Base-by-base conservation (phyloP, 1,140 invertebrate genomes). In the Melipona quadrifasciata region DNA sequence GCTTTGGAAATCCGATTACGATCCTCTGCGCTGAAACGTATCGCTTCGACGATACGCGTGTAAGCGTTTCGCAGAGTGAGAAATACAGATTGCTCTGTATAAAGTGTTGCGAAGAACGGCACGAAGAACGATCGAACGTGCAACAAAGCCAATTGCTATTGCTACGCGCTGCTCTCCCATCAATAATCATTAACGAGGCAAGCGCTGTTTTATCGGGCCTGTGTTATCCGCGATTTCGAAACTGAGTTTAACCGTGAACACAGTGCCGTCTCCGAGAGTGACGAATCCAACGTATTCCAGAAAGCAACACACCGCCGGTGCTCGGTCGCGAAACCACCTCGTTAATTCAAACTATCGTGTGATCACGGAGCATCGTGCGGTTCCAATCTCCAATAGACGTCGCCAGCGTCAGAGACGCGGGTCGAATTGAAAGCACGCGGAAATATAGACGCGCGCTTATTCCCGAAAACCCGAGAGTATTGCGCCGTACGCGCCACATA, bases 161-260 rank as follows among this genome's bases (percentile, higher is more conserved):
- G n/a, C 17, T 57, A 4, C 34, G 5, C 1, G 47, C 34, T 72
- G 51, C 34, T 31, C 34, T 31, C 79, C 51, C 79, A 65, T 88
- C 61, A 80, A 87, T 89, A 84, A 89, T 81, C 58, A 19, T 70
- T 89, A 89, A 89, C 79, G 86, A 89, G 85, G 82, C 58, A 81
- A 58, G 16, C 55, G 17, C 39, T 34, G 24, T 31, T 77, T 76
- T 67, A 67, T 76, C 61, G 51, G 27, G 17, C 17, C 76, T n/a
- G 53, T 58, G 34, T 74, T 68, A 89, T 82, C 58, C 47, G 2
- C 27, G 65, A 67, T 86, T 88, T 86, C 80, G 64, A 83, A 85
- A 86, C 12, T 19, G 53, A 53, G 70, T 77, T 81, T 81, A 81
- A 16, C 31, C 53, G 31, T 27, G 68, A 75, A 75, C 67, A 61